phyloP scores from a whole-genome alignment of 2,888 invertebrate genomes.

The Acleris laterana region DNA sequence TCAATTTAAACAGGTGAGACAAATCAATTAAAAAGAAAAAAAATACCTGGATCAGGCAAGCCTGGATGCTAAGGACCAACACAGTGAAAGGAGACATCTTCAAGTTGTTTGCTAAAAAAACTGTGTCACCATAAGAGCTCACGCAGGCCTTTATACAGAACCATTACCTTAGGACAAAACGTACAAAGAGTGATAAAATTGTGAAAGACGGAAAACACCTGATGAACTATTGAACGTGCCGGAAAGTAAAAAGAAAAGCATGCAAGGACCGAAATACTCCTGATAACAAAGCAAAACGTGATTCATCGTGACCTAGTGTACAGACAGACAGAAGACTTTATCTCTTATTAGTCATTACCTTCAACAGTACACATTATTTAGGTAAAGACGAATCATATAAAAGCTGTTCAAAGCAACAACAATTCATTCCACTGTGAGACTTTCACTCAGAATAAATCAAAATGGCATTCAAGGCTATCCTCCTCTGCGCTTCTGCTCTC shows the following conservation, averaged over 20 bases:
- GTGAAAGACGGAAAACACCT: too few species aligned
- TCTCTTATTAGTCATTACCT: background rate
- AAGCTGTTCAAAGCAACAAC: background rate
- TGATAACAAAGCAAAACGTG: background rate
- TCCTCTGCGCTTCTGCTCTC: conserved; percentile 42
- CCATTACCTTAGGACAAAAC: background rate
- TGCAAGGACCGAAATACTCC: background rate
- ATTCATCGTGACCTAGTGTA: background rate
- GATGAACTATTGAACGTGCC: background rate
- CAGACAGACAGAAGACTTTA: background rate
- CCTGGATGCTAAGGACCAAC: conserved; percentile 49
- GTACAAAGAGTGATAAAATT: background rate
- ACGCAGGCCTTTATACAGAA: background rate
- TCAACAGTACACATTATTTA: too few species aligned
- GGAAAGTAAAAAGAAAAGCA: background rate
- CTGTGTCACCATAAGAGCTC: background rate
- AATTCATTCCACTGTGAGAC: conserved; percentile 2
- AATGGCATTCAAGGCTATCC: conserved; percentile 36
- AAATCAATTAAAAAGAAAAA: too few species aligned
- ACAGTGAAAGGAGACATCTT: conserved; percentile 52
- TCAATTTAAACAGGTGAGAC: too few species aligned
- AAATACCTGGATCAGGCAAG: conserved; percentile 51
- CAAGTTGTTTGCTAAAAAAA: background rate
- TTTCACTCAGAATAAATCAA: conserved; percentile 9
- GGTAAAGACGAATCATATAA: background rate